Evolutionary conservation across 2,113 vertebrate species (phyloP).

Genomic region (Xenopus borealis): DNA sequence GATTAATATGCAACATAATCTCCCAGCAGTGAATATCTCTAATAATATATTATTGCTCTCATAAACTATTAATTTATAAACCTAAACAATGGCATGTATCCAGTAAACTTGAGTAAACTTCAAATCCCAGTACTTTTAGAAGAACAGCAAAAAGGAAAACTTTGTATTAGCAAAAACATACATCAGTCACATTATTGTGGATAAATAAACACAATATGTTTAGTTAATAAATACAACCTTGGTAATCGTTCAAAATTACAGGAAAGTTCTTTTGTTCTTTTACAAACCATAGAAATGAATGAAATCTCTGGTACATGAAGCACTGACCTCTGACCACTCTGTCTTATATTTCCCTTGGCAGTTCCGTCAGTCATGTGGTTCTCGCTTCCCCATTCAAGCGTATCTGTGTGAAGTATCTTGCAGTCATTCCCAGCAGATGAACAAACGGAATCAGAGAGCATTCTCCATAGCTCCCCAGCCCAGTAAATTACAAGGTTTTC

Average conservation of each 20-base stretch:
- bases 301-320: not conserved
- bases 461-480: not conserved
- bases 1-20: too few species aligned
- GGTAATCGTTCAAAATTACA: constrained; percentile 26
- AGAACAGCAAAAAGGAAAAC: too few species aligned
- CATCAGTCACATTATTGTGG: not conserved
- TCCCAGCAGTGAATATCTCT: too few species aligned
- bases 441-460: not conserved
- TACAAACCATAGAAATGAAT: not conserved
- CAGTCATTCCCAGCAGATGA: constrained; percentile 3
- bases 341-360: not conserved
- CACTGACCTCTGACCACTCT: not conserved
- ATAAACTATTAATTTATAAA: too few species aligned
- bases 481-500: not conserved
- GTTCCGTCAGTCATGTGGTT: constrained; percentile 42
- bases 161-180: too few species aligned
- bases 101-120: too few species aligned
- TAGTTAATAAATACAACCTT: not conserved
- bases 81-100: too few species aligned
- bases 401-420: not conserved
- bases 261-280: constrained; percentile 48
- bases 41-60: too few species aligned
- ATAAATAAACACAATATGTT: not conserved
- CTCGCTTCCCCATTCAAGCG: constrained; percentile 37
- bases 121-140: too few species aligned